Percentiles rank a stretch among this genome's conserved stretches.
phyloP scores from a whole-genome alignment of 2,888 invertebrate genomes.

The Villa cingulata region DNA sequence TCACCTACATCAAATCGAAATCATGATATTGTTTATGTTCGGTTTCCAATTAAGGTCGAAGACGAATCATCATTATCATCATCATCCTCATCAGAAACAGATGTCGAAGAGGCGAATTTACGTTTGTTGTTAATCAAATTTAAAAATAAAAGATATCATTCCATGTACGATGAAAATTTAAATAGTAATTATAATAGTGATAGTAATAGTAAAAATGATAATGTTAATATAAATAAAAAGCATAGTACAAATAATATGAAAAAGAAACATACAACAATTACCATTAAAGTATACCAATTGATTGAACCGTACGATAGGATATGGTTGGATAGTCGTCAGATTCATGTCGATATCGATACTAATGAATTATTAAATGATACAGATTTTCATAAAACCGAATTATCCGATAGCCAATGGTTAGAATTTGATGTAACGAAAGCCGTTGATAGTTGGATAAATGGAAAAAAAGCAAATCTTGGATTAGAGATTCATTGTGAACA shows the following conservation, averaged over 20 bases:
- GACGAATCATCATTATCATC: neutral
- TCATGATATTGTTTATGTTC: constrained; percentile 8
- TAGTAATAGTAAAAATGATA: neutral
- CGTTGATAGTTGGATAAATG: constrained; percentile 37
- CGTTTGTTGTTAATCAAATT: constrained; percentile 27
- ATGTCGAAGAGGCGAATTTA: constrained; percentile 30
- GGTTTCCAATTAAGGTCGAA: constrained; percentile 8
- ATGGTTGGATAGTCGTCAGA: constrained; percentile 31
- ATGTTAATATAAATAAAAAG: constrained; percentile 6
- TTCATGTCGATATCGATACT: constrained; percentile 24
- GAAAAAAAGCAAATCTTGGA: constrained; percentile 36
- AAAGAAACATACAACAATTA: constrained; percentile 11
- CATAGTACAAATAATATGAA: neutral
- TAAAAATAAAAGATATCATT: constrained; percentile 14
- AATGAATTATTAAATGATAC: constrained; percentile 7
- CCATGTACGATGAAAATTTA: neutral
- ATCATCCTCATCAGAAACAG: constrained; percentile 20
- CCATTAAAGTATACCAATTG: constrained; percentile 27
- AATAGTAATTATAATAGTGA: constrained; percentile 7
- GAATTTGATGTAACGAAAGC: constrained; percentile 46
- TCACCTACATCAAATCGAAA: neutral
- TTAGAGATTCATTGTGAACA: constrained; percentile 42
- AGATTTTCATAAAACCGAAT: neutral
- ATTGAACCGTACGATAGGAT: constrained; percentile 21
- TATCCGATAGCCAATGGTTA: constrained; percentile 40